Evolutionary conservation across 2,888 invertebrate species (phyloP), one percentile per base, ranked within the genome.

Genomic region (Morinoia aosen): DNA sequence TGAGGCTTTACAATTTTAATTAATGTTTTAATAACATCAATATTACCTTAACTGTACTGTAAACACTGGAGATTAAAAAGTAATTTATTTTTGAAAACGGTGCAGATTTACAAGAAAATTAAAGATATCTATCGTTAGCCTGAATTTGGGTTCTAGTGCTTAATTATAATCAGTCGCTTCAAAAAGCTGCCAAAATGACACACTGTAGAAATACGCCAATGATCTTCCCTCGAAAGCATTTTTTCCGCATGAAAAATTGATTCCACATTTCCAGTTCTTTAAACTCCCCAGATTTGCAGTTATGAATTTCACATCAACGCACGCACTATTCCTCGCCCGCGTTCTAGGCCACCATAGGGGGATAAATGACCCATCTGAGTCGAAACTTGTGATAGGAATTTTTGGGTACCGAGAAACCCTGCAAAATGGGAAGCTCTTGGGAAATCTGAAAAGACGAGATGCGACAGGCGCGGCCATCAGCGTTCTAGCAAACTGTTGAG

Each of bases 301-400:
- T 76, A 76, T 76, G 76, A 76, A 76, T 16, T 76, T 76, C 25
- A 76, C 76, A 25, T 16, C 33, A 76, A 76, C 0, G 10, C 33
- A 12, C 16, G 25, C 25, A 8, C 8, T 33, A 76, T 76, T 76
- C 33, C 76, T 76, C 25, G 76, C 33, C 76, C 25, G 16, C 76
- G 25, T 76, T 33, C 76, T 76, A 33, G 76, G 33, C 76, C 76
- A 12, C 76, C 76, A 76, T 14, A 33, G 25, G 25, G 76, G 33
- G 25, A 25, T 19, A 76, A 76, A 76, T 76, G 76, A 76, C 25
- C 76, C 33, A 76, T 76, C 33, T 33, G 33, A 76, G 76, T 33
- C 76, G 33, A 76, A 76, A 76, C 76, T 76, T 76, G 76, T 76
- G 76, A 76, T 76, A 76, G 76, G 25, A 76, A 76, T 76, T 76